Conservation (phyloP, 2,888 invertebrate species). For the Epinotia ramella region DNA sequence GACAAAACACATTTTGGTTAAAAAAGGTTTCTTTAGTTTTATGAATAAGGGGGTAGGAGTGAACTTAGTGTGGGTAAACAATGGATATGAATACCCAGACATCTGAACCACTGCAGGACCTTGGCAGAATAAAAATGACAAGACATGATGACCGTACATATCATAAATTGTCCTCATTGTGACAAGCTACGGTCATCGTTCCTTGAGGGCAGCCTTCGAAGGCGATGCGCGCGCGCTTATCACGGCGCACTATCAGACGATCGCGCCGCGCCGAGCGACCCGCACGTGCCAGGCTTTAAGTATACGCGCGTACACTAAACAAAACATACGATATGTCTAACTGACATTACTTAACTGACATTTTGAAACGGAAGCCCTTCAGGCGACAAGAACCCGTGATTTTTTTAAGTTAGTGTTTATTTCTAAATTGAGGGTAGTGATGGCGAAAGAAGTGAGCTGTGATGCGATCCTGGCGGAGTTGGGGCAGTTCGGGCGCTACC, state of each 20-base stretch:
- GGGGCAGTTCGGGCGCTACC: slow-evolving; percentile 78
- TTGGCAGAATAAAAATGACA: too few relatives aligned
- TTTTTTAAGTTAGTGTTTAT: slow-evolving; percentile 45
- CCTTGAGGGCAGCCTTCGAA: background rate
- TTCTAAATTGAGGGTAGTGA: slow-evolving; percentile 49
- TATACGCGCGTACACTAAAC: background rate
- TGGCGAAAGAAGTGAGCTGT: slow-evolving; percentile 57
- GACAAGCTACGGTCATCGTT: background rate
- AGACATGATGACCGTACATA: background rate
- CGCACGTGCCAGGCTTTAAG: background rate
- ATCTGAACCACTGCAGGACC: too few relatives aligned
- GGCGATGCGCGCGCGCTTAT: slow-evolving; percentile 24
- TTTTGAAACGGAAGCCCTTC: background rate
- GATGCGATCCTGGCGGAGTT: slow-evolving; percentile 71
- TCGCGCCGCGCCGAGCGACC: background rate
- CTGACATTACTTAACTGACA: too few relatives aligned
- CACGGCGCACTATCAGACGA: slow-evolving; percentile 12
- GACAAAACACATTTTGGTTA: too few relatives aligned
- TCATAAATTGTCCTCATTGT: background rate
- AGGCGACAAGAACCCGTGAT: background rate
- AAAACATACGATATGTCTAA: background rate
- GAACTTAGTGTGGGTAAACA: too few relatives aligned
- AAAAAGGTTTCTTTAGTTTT: too few relatives aligned
- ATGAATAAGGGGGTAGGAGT: too few relatives aligned
- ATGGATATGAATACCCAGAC: too few relatives aligned